Base-by-base conservation (phyloP, 1,140 invertebrate genomes). In the Trichomalopsis sarcophagae region DNA sequence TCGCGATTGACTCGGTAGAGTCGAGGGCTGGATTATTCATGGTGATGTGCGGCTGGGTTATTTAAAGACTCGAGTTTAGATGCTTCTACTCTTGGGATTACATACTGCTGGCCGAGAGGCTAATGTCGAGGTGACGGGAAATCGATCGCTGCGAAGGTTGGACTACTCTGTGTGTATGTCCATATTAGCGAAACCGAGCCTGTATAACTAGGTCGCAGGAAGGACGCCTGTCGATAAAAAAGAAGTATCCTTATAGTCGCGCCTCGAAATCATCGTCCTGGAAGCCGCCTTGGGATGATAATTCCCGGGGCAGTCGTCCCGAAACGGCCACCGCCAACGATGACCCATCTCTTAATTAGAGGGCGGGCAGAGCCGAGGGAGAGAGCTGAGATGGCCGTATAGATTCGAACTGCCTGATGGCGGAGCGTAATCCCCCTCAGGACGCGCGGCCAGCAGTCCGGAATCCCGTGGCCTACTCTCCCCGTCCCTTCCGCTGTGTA, bases 331-430 rank as follows among this genome's bases (percentile, higher is more conserved):
- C 0, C 21, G 21, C 17, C 17, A 21, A 62, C 55, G 13, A 44
- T 44, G 40, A 14, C 47, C 47, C 47, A 14, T 17, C 47, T 50
- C 27, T 78, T 40, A 62, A 62, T 66, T 78, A 55, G 14, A 78
- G 76, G 17, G 17, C 33, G 33, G 30, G 14, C 23, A 62, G n/a
- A 30, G 76, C 23, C 4, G 13, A 0, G n/a, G 44, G 7, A 50
- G 21, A 55, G 40, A 36, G 50, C 27, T 27, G 17, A 62, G 55
- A 62, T 62, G 21, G 21, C 55, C 55, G 55, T 62, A 62, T 62
- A 62, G 55, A 62, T 62, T 62, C 55, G 55, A 62, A 62, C 55
- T 62, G 55, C 55, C 50, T n/a, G 55, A 62, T 62, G 55, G 55
- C 5, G 7, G 21, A 62, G 55, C 55, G 55, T 62, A 62, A 62